A percentile compares a stretch with the other conserved stretches of the same genome.
These are phyloP conservation scores for Ptychoptera contaminata DNA, from an alignment of 2,888 invertebrate genomes.

Conservation along the genomic window DNA sequence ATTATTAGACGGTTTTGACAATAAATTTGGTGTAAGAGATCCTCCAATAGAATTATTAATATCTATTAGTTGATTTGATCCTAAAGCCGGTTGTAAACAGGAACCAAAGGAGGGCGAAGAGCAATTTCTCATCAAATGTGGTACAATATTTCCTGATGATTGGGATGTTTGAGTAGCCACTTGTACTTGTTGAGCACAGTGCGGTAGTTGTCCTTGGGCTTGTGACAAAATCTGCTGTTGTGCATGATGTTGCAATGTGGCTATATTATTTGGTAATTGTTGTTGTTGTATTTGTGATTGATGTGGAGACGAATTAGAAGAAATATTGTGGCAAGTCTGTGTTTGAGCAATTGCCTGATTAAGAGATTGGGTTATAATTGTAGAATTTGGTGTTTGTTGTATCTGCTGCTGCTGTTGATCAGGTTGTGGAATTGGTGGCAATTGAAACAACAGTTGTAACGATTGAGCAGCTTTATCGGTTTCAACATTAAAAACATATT, in stretches of 20 bases:
- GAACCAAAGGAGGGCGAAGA: too few relatives aligned
- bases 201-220: neutral
- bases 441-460: slow-evolving; percentile 28
- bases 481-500: slow-evolving; percentile 31
- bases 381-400: slow-evolving; percentile 17
- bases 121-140: neutral
- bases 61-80: slow-evolving; percentile 2
- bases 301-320: neutral
- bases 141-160: slow-evolving; percentile 4
- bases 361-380: slow-evolving; percentile 13
- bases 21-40: too few relatives aligned
- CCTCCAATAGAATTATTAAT: neutral
- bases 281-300: slow-evolving; percentile 5
- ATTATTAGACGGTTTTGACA: neutral
- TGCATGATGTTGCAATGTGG: slow-evolving; percentile 18
- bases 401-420: slow-evolving; percentile 10
- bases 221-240: slow-evolving; percentile 1
- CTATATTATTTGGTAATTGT: slow-evolving; percentile 3
- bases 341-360: slow-evolving; percentile 2
- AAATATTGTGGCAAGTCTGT: slow-evolving; percentile 6
- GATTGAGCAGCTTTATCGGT: slow-evolving; percentile 28
- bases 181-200: slow-evolving; percentile 32
- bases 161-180: slow-evolving; percentile 44
- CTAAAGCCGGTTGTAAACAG: neutral
- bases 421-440: slow-evolving; percentile 21